Base-by-base conservation (phyloP, 2,888 invertebrate genomes). In the Bombylius discolor region DNA sequence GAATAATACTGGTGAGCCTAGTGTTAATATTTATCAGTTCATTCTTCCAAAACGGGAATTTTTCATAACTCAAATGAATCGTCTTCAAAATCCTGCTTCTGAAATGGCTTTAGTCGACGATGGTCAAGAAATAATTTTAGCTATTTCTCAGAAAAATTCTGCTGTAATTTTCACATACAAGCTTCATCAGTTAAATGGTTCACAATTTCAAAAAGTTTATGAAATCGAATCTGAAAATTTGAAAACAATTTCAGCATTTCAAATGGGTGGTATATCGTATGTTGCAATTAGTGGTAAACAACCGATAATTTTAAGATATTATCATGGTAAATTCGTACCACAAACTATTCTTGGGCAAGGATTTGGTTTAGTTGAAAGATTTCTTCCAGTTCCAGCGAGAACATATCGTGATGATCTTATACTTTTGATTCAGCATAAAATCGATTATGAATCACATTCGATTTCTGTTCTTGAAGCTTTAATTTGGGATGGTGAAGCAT, bases 351-450 rank as follows among this genome's bases (percentile, higher is more conserved):
- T 74, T 9, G 58, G 68, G 6, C 63, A 67, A 39, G 70, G 69
- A 51, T 74, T 72, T 51, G 72, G 72, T 3, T 52, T 65, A 1
- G 73, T 74, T 0, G 70, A 74, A 52, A 51, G 64, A 3, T 73
- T 70, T 51, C 56, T 74, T 44, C 68, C 73, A 4, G 63, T 74
- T 33, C 68, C 72, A 1, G 67, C 68, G 12, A 66, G 69, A 56
- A 74, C 68, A 1, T 73, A 73, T 59, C 68, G 73, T 0, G 74
- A 76, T 61, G 75, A 75, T 62, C 60, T 75, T 13, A 61, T 76
- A 51, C 59, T 76, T 12, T 61, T 76, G 1, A 68, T 75, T n/a
- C 75, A 76, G 59, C 74, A 75, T 62, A 67, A 67, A 5, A 69
- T 76, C 0, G 61, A 63, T 49, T 74, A 72, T 49, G 62, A 66